Base-by-base conservation (phyloP, 2,888 invertebrate genomes). In the Cremastobaeus sp. region DNA sequence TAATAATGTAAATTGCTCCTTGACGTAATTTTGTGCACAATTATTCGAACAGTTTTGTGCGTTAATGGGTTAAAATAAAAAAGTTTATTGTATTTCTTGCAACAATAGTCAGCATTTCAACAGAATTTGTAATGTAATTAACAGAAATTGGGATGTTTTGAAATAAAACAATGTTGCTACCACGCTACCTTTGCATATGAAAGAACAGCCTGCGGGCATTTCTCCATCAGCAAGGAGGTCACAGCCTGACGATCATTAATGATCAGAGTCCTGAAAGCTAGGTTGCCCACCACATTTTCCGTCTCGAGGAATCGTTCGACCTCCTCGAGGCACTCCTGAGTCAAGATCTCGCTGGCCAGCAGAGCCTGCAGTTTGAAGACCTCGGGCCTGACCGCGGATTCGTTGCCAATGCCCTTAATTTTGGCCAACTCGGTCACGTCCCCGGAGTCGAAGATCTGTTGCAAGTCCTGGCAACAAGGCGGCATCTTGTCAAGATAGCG, bases 121-220 rank as follows among this genome's bases (percentile, higher is more conserved):
- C 32, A 9, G 32, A 32, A 32, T n/a, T n/a, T n/a, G n/a, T n/a
- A n/a, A n/a, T n/a, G n/a, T n/a, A n/a, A n/a, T n/a, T n/a, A n/a
- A n/a, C n/a, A n/a, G n/a, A n/a, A n/a, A n/a, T n/a, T n/a, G n/a
- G n/a, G n/a, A n/a, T n/a, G n/a, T n/a, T n/a, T n/a, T n/a, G n/a
- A n/a, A n/a, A n/a, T n/a, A n/a, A n/a, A n/a, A n/a, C 32, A 3
- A 32, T 6, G 11, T 3, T 3, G 5, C 4, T 32, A 9, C 5
- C 32, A 32, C n/a, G n/a, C n/a, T n/a, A 92, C 93, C 90, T 92
- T 92, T 43, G 91, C 92, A 83, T 91, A 93, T 62, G 91, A 91
- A 76, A 92, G 86, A 21, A 92, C 83, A 79, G 90, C 91, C 76
- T 90, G 90, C 0, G 93, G 92, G 76, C 91, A 91, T 60, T 89